Percentiles rank a stretch among this genome's conserved stretches.
phyloP scores from a whole-genome alignment of 2,113 vertebrate genomes.

The Urocolius indicus region DNA sequence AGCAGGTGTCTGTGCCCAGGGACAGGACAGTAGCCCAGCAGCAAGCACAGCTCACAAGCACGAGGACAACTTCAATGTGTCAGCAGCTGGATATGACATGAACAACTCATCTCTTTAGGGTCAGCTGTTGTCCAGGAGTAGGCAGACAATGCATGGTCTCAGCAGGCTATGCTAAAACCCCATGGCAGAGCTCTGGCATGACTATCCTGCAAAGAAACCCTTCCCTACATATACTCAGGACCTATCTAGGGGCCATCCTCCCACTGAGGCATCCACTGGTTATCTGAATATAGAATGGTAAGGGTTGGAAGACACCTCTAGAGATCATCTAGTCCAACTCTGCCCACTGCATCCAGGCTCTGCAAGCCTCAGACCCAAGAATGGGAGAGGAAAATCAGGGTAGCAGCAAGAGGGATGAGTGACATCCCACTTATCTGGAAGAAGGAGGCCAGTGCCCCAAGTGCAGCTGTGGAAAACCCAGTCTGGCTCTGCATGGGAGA shows the following conservation, averaged over 20 bases:
- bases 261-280: not conserved
- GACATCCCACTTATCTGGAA: not conserved
- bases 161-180: accelerated
- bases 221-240: not conserved
- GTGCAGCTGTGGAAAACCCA: slow-evolving; percentile 1
- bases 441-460: not conserved
- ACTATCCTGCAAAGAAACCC: not conserved
- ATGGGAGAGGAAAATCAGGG: not conserved
- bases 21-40: not conserved
- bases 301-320: no score
- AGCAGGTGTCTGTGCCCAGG: not conserved
- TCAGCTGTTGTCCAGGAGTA: not conserved
- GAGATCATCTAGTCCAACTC: no score
- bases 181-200: accelerated
- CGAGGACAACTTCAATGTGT: not conserved
- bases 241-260: not conserved
- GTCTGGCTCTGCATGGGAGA: not conserved
- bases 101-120: not conserved
- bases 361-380: not conserved
- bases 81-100: not conserved
- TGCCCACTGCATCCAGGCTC: not conserved
- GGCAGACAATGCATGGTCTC: accelerated
- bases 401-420: not conserved
- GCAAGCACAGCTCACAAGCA: not conserved
- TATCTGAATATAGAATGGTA: not conserved